These are phyloP conservation scores for Ladona fulva DNA, from an alignment of 1,140 invertebrate genomes.

Conservation along the genomic window DNA sequence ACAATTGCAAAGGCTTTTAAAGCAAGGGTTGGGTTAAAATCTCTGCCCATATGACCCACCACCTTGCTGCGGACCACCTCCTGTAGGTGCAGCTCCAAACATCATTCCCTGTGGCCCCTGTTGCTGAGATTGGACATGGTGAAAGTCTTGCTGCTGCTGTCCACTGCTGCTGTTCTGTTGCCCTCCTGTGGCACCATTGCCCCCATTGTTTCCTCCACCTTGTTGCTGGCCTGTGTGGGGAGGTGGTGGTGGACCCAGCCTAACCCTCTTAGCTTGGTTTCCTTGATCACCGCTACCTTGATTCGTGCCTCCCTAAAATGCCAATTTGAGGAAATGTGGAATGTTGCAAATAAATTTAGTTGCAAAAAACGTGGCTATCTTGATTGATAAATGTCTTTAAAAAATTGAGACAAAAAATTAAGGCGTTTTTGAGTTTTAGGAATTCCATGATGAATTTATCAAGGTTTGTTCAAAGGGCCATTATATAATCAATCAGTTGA, in stretches of 20 bases:
- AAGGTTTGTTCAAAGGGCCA: too few relatives aligned
- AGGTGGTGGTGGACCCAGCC: constrained; percentile 23
- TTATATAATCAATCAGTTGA: too few relatives aligned
- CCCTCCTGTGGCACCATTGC: neutral
- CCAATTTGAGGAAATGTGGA: neutral
- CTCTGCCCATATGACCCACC: neutral
- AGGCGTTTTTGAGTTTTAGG: neutral
- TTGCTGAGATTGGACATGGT: too few relatives aligned
- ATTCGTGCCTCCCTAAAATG: neutral
- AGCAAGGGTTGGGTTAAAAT: neutral
- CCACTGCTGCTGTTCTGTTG: neutral
- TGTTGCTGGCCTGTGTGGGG: constrained; percentile 17
- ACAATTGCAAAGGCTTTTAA: too few relatives aligned
- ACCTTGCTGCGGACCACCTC: neutral
- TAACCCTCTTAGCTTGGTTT: constrained; percentile 27
- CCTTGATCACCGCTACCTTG: constrained; percentile 18
- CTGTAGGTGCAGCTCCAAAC: neutral
- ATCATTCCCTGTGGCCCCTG: neutral
- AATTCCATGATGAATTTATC: too few relatives aligned
- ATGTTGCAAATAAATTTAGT: neutral
- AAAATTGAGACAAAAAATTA: neutral
- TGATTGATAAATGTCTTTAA: neutral
- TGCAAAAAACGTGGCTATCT: neutral
- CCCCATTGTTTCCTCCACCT: constrained; percentile 15
- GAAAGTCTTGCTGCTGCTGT: constrained; percentile 5